Base-by-base conservation (phyloP, 2,888 invertebrate species). In the Lochmaea crataegi region DNA sequence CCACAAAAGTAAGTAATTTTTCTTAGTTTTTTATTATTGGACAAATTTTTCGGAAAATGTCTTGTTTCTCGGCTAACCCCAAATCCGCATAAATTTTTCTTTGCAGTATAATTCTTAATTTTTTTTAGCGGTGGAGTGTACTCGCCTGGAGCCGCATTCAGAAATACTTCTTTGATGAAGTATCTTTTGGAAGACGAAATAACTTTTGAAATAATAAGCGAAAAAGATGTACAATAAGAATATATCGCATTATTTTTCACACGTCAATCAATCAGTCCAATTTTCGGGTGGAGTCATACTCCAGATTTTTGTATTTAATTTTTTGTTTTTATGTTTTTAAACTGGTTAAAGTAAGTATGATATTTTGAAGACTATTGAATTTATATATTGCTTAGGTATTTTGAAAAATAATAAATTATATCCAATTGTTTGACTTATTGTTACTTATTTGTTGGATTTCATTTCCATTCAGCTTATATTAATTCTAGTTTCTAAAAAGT, bases 91-190 rank as follows among this genome's bases (percentile, higher is more conserved):
- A 22, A 22, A 22, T 22, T 22, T 22, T 22, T 22, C 22, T 22
- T 22, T 22, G 22, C 2, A 22, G 22, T 22, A 22, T 22, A 22
- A 2, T 22, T 22, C 22, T 22, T 22, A 22, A 22, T 22, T 12
- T 14, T 12, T 45, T 45, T 45, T 57, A 77, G 94, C 10, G 96
- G 96, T 48, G 98, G 98, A n/a, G 97, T 97, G 1, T 88, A 93
- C 72, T 90, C 97, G 0, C 95, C 98, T 0, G 97, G 93, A 0
- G 92, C 92, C 10, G 96, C 96, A 0, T 98, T 98, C 87, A 89
- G 89, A 1, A 91, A 95, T 76, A 97, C 98, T 0, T 90, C 90
- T 32, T 87, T 97, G 32, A 91, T 96, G 74, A 89, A 93, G 42
- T 90, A 93, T 76, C 88, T 98, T 22, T 89, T 90, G 71, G 91